Evolutionary conservation across 2,113 vertebrate species (phyloP), one percentile per base, ranked within the genome.

Genomic region (Chunga burmeisteri): DNA sequence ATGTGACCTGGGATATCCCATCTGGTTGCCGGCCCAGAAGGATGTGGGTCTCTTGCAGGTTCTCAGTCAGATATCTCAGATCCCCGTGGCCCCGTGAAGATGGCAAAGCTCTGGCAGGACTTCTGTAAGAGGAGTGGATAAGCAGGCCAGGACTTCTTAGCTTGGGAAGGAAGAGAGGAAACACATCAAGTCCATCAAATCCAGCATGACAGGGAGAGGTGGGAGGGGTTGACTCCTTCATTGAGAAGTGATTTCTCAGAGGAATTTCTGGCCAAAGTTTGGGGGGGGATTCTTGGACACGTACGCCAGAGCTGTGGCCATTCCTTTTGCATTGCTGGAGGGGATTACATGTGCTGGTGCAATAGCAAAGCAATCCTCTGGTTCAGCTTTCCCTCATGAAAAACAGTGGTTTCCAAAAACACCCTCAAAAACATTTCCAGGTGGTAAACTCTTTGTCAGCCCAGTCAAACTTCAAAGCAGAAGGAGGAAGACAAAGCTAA

Each of bases 31-130:
- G 70, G 30, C 34, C 49, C 23, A 26, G 73, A 47, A 81, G 32
- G n/a, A 38, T 12, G 9, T 10, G 25, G 27, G 12, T 40, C 6
- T 44, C 38, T 71, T 46, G 40, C 14, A 46, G 38, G 34, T 72
- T 65, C 42, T 52, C 58, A 36, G 7, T 14, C 62, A 46, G 70
- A 26, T 20, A 23, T 22, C 34, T 49, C 18, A 3, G 26, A 38
- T 36, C 23, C 23, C 11, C 6, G 3, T 6, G 25, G 53, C 44
- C 15, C 27, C 0, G 0, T 71, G 62, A 46, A 27, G 49, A 63
- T 16, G 44, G 29, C 17, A 47, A 72, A 86, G 13, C 6, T 49
- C 53, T 74, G 80, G 27, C 44, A 81, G 63, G 36, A 52, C 4
- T 68, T 59, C 25, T 78, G 6, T 20, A 15, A 65, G 70, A 70